Evolutionary conservation across 2,888 invertebrate species (phyloP), one percentile per base, ranked within the genome.

Genomic region (Cheilosia soror): DNA sequence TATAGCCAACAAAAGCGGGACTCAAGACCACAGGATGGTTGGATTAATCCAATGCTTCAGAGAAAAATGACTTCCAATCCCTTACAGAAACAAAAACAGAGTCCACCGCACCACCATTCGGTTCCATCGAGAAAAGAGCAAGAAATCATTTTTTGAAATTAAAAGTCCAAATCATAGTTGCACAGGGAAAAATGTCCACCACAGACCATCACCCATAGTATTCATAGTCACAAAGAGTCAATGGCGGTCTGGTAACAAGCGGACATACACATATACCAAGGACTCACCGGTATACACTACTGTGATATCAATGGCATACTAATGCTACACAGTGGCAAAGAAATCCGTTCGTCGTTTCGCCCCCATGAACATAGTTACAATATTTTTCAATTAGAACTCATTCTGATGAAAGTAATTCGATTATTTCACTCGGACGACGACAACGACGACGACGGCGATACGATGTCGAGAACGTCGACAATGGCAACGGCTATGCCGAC

Each of bases 311-410:
- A 85, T 87, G 83, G 88, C 89, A 89, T 89, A 88, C 89, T 88
- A 89, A 89, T 88, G 87, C 68, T 80, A 65, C 69, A 68, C 66
- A 84, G 85, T 79, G 84, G 85, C 71, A 71, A 66, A 79, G 66
- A 80, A 84, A 63, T 27, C 49, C 62, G 51, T 76, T 65, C 77
- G 15, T 51, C 51, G 72, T 75, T 82, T 78, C 81, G 78, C 87
- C 81, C 78, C 82, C 78, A 82, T 77, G 79, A 79, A 83, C 77
- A 87, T 89, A 90, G 91, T 89, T 89, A 91, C 91, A 92, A 92
- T 92, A 92, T 92, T 92, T 92, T 92, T 92, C 93, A 92, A 92
- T 92, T 92, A 92, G 92, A 92, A 92, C 89, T 92, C 91, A 91
- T 90, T 92, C 92, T 91, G 89, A 90, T 91, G 92, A 92, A 92